These are phyloP conservation scores for Tricholaema leucomelas DNA, from an alignment of 2,113 vertebrate genomes.

Conservation along the genomic window DNA sequence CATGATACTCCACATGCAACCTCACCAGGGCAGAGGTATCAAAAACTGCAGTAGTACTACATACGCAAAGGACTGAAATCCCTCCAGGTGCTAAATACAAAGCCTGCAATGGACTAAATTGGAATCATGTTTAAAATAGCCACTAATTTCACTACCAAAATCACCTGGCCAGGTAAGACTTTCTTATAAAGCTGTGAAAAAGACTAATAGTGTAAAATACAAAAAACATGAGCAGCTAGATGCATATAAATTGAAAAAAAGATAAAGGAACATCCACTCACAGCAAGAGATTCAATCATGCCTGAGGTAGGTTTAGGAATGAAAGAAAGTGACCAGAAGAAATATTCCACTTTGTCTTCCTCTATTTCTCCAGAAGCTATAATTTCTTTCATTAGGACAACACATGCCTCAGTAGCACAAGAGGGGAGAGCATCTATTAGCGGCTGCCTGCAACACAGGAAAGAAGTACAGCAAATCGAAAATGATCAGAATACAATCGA, in stretches of 20 bases:
- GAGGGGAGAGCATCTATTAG: slow-evolving; percentile 81
- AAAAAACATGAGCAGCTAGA: not conserved
- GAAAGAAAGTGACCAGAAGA: slow-evolving; percentile 81
- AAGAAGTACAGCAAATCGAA: not conserved
- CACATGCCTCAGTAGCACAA: slow-evolving; percentile 83
- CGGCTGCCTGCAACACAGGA: slow-evolving; percentile 77
- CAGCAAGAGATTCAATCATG: slow-evolving; percentile 79
- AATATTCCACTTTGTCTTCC: slow-evolving; percentile 68
- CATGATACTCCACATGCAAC: no score
- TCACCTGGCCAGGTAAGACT: not conserved
- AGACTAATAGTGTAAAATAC: not conserved
- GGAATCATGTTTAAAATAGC: not conserved
- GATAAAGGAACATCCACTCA: slow-evolving; percentile 52
- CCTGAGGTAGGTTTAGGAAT: slow-evolving; percentile 76
- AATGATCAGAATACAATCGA: not conserved
- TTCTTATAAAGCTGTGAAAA: not conserved
- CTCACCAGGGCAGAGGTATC: not conserved
- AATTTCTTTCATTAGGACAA: slow-evolving; percentile 79
- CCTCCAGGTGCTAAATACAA: not conserved
- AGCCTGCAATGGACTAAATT: not conserved
- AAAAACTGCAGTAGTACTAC: not conserved
- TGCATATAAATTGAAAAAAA: not conserved
- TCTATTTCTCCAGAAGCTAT: slow-evolving; percentile 76
- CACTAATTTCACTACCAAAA: not conserved
- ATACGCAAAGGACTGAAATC: not conserved